These are phyloP conservation scores for Climacteris rufus DNA, from an alignment of 2,113 vertebrate species.

Conservation along the genomic window DNA sequence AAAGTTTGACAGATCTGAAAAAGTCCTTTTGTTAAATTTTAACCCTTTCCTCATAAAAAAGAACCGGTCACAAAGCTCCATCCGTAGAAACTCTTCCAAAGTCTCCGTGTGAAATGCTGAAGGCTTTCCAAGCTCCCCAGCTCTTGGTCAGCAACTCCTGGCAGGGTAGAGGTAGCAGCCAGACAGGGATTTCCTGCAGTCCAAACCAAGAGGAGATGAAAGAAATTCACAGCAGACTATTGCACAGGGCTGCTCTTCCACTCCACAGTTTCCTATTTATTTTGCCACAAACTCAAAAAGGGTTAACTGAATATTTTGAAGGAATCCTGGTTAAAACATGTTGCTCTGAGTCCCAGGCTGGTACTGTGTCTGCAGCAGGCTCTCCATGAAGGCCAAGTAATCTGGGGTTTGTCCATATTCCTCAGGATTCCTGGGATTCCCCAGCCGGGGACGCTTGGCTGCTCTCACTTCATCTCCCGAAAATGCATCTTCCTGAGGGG, in stretches of 20 bases:
- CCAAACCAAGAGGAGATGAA: conserved; percentile 42
- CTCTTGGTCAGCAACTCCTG: conserved; percentile 16
- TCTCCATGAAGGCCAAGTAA: conserved; percentile 86
- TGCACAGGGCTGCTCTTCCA: conserved; percentile 43
- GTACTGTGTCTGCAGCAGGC: conserved; percentile 81
- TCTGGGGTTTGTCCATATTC: conserved; percentile 70
- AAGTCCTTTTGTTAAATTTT: conserved; percentile 7
- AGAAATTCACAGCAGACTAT: conserved; percentile 61
- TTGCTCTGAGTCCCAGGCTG: conserved; percentile 66
- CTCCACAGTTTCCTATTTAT: conserved; percentile 12
- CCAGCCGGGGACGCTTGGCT: conserved; percentile 86
- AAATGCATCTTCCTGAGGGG: conserved; percentile 67
- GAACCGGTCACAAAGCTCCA: not conserved
- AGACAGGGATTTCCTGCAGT: not conserved
- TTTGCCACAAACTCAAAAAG: conserved; percentile 2
- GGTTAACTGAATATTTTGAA: not conserved
- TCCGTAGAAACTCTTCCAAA: conserved; percentile 26
- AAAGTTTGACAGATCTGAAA: conserved; percentile 58
- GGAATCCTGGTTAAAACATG: conserved; percentile 53
- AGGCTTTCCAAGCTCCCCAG: not conserved
- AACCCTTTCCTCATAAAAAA: conserved; percentile 30
- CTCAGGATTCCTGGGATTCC: conserved; percentile 18
- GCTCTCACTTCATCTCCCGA: conserved; percentile 78
- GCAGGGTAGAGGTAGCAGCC: conserved; percentile 65
- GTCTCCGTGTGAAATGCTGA: not conserved